Evolutionary conservation across 2,888 invertebrate genomes (phyloP), one percentile per base, ranked within the genome.

Genomic region (Epinotia nisella): DNA sequence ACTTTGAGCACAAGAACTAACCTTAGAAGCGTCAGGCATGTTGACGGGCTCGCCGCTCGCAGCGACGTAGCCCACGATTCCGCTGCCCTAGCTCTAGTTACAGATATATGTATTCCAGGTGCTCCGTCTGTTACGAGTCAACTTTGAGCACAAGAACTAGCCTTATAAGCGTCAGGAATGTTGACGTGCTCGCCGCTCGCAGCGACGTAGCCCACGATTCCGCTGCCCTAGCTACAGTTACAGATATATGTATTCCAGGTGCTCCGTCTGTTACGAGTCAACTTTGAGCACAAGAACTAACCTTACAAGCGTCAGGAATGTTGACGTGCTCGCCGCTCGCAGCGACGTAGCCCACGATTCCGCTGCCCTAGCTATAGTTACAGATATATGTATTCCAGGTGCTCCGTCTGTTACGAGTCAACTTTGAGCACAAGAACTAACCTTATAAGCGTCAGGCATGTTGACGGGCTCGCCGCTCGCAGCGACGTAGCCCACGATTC

Each of bases 11-110:
- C 39, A 39, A 5, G 1, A 39, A 29, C 35, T 86, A 85, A 97
- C 97, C 96, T 98, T 96, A 92, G 99, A 99, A 69, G 98, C 98
- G 90, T 99, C 98, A 74, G 98, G 98, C 89, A 99, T 98, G 92
- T 98, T 99, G 85, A 98, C 97, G 13, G 97, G n/a, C n/a, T n/a
- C n/a, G n/a, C n/a, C n/a, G 84, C 97, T 97, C 86, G 97, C 97
- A 19, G 98, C 98, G 59, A 98, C 98, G 90, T 97, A 97, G 15
- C 98, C 99, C 51, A 98, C 98, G 84, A 99, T 98, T 71, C 99
- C 98, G 69, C 41, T 41, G n/a, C n/a, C n/a, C n/a, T n/a, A n/a
- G n/a, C n/a, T n/a, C n/a, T n/a, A 24, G 24, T 24, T 24, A 2
- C 24, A 4, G 24, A 3, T 24, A 24, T 24, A n/a, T n/a, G n/a